Evolutionary conservation across 2,113 vertebrate species (phyloP).

Genomic region (Callipepla squamata): DNA sequence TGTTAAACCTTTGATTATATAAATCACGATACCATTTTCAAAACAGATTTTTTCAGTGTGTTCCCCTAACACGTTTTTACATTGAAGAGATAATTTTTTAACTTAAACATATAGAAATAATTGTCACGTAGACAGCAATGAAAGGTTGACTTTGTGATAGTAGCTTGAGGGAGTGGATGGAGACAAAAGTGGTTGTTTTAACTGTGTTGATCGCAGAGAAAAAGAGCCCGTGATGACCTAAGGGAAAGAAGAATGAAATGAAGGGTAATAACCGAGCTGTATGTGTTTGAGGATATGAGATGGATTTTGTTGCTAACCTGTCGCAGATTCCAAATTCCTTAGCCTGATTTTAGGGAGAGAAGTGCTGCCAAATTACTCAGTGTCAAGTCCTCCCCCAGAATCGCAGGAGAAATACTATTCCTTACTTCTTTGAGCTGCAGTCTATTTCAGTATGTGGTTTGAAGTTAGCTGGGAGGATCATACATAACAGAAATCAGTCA

Average conservation of each 20-base stretch:
- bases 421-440: too few relatives aligned
- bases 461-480: not conserved
- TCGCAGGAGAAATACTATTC: not conserved
- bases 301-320: not conserved
- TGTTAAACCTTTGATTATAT: not conserved
- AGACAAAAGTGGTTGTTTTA: not conserved
- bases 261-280: not conserved
- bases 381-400: not conserved
- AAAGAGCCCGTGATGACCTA: not conserved
- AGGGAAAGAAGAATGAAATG: not conserved
- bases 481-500: not conserved
- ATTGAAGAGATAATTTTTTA: not conserved
- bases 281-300: not conserved
- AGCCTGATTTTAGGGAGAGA: not conserved
- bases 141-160: not conserved
- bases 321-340: not conserved
- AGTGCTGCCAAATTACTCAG: not conserved
- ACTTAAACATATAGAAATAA: not conserved
- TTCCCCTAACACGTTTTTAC: not conserved
- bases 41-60: not conserved
- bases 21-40: not conserved
- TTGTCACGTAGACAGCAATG: rapidly evolving
- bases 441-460: not conserved
- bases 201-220: not conserved
- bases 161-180: not conserved